These are phyloP conservation scores for Pelvicachromis taeniatus DNA, from an alignment of 2,113 vertebrate species.

Conservation along the genomic window DNA sequence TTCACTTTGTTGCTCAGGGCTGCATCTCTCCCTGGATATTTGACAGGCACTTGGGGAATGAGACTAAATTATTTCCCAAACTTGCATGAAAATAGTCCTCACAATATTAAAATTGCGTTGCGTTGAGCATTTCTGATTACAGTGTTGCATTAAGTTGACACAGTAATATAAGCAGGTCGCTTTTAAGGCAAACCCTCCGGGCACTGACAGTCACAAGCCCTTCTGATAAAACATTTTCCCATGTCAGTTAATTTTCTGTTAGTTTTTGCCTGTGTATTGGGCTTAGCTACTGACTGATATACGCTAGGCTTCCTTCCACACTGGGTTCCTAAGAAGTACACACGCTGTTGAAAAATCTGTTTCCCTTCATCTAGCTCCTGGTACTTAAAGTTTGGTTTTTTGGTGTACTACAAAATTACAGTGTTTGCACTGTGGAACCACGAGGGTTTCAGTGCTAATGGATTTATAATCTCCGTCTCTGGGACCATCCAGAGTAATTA, in stretches of 20 bases:
- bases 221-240: slow-evolving; percentile 4
- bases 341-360: slow-evolving; percentile 22
- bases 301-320: slow-evolving; percentile 10
- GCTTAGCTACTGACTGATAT: slow-evolving; percentile 40
- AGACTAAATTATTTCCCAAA: slow-evolving; percentile 5
- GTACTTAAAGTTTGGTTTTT: slow-evolving; percentile 50
- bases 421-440: slow-evolving; percentile 66
- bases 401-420: slow-evolving; percentile 57
- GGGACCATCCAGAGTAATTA: slow-evolving; percentile 91
- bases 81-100: not conserved
- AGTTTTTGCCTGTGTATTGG: slow-evolving; percentile 28
- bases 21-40: slow-evolving; percentile 4
- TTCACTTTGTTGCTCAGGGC: slow-evolving; percentile 10
- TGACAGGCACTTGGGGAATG: not conserved
- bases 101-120: not conserved
- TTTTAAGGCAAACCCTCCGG: not conserved
- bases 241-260: slow-evolving; percentile 14
- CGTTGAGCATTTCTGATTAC: not conserved
- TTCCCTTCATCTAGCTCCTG: slow-evolving; percentile 37
- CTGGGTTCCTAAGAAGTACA: slow-evolving; percentile 9
- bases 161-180: not conserved
- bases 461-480: slow-evolving; percentile 89
- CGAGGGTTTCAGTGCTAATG: slow-evolving; percentile 84
- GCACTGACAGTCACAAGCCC: not conserved
- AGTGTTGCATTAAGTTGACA: not conserved